Percentiles rank a stretch among this genome's conserved stretches.
These are phyloP conservation scores for Battus philenor DNA, from an alignment of 1,140 invertebrate genomes.

Conservation along the genomic window DNA sequence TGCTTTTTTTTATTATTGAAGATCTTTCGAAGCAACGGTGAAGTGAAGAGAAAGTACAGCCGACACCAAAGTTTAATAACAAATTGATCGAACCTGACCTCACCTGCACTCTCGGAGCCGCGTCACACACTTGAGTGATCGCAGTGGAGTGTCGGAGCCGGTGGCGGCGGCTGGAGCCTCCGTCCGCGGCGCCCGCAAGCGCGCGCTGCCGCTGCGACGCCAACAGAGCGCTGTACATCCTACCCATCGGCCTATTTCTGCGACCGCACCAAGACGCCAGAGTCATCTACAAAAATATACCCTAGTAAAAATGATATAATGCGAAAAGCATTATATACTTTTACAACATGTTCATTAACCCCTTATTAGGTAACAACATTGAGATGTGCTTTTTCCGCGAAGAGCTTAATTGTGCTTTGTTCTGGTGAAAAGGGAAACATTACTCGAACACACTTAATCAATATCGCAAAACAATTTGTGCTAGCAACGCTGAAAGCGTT, in stretches of 20 bases:
- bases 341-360: too few relatives aligned
- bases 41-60: background rate
- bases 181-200: conserved; percentile 23
- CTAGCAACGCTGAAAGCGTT: too few relatives aligned
- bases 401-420: too few relatives aligned
- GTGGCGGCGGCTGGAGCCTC: conserved; percentile 24
- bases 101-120: conserved; percentile 57
- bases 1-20: too few relatives aligned
- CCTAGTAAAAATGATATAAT: too few relatives aligned
- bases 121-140: conserved; percentile 50
- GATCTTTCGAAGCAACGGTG: too few relatives aligned
- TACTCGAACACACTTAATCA: too few relatives aligned
- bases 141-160: conserved; percentile 48
- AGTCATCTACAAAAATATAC: conserved; percentile 48
- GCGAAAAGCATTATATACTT: too few relatives aligned
- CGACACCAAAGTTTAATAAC: conserved; percentile 9
- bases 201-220: conserved; percentile 41
- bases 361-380: too few relatives aligned
- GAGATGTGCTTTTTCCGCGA: too few relatives aligned
- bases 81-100: conserved; percentile 44
- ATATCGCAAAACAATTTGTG: too few relatives aligned
- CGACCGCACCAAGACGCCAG: conserved; percentile 50
- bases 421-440: too few relatives aligned
- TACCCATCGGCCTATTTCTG: conserved; percentile 35
- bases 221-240: conserved; percentile 52